phyloP scores from a whole-genome alignment of 1,140 invertebrate genomes.

The Cheumatopsyche charites region DNA sequence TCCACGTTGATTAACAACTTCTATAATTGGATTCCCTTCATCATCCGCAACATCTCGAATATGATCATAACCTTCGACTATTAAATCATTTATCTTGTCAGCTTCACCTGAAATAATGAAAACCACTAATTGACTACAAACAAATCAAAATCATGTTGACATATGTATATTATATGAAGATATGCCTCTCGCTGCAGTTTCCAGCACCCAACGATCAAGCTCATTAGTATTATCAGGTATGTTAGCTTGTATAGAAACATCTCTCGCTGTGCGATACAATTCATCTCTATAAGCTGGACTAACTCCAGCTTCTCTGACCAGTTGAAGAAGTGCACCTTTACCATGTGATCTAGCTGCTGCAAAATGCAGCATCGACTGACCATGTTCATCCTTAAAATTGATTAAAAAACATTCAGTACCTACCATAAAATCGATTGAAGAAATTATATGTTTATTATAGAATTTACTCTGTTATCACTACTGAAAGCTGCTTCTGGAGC shows the following conservation, averaged over 20 bases:
- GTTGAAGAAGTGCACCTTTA: slow-evolving; percentile 74
- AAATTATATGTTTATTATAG: too few relatives aligned
- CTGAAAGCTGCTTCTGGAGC: slow-evolving; percentile 66
- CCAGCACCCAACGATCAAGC: slow-evolving; percentile 81
- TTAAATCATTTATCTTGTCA: slow-evolving; percentile 75
- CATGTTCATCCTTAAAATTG: slow-evolving; percentile 76
- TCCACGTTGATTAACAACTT: slow-evolving; percentile 69
- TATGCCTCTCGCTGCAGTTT: slow-evolving; percentile 75
- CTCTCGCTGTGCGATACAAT: slow-evolving; percentile 82
- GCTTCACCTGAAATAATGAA: slow-evolving; percentile 75
- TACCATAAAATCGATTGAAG: too few relatives aligned
- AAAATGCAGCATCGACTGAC: slow-evolving; percentile 88
- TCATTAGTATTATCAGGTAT: slow-evolving; percentile 79
- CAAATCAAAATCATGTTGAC: too few relatives aligned
- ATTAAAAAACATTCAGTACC: background rate
- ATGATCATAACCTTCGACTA: slow-evolving; percentile 86
- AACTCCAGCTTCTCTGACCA: slow-evolving; percentile 77
- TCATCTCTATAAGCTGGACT: slow-evolving; percentile 81
- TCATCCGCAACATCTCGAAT: slow-evolving; percentile 80
- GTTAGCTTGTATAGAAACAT: slow-evolving; percentile 80
- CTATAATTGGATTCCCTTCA: slow-evolving; percentile 68
- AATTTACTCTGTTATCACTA: slow-evolving; percentile 65
- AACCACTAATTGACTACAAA: too few relatives aligned
- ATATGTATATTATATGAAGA: background rate
- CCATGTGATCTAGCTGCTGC: slow-evolving; percentile 79